Conservation (phyloP, 1,140 invertebrate genomes). For the Teleopsis dalmanni region DNA sequence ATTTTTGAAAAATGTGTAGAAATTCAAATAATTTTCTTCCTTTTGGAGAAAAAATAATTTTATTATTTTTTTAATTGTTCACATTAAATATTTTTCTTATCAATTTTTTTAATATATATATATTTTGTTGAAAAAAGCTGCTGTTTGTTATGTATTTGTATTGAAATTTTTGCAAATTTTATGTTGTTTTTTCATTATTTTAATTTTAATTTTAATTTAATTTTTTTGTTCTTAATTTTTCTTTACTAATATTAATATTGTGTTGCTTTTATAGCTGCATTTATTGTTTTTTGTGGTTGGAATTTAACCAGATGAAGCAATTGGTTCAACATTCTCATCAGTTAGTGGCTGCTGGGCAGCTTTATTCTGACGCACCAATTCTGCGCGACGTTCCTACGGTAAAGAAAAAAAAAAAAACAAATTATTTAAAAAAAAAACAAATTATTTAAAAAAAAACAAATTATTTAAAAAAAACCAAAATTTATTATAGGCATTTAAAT, state of each 20-base stretch:
- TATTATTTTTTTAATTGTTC: too few species aligned
- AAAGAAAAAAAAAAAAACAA: constrained; percentile 24
- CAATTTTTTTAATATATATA: too few species aligned
- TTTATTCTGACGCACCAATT: constrained; percentile 79
- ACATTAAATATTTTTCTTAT: too few species aligned
- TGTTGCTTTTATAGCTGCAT: constrained; percentile 2
- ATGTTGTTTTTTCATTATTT: too few species aligned
- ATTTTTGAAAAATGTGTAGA: too few species aligned
- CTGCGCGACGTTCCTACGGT: constrained; percentile 76
- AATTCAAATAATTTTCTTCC: too few species aligned
- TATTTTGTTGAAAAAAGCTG: too few species aligned
- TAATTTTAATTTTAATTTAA: too few species aligned
- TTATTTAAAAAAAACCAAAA: neutral
- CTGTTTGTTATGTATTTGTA: too few species aligned
- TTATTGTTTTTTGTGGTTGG: neutral
- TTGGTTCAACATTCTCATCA: constrained; percentile 27
- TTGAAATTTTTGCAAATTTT: too few species aligned
- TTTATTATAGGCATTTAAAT: neutral
- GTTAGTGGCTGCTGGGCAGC: constrained; percentile 19
- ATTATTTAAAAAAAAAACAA: neutral
- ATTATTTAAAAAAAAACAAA: neutral
- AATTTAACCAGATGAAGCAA: constrained; percentile 38
- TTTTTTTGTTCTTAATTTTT: neutral
- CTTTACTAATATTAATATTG: constrained; percentile 1
- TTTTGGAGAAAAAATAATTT: too few species aligned